Conservation (phyloP, 2,797 vertebrate genomes). For the Brachymystax lenok region DNA sequence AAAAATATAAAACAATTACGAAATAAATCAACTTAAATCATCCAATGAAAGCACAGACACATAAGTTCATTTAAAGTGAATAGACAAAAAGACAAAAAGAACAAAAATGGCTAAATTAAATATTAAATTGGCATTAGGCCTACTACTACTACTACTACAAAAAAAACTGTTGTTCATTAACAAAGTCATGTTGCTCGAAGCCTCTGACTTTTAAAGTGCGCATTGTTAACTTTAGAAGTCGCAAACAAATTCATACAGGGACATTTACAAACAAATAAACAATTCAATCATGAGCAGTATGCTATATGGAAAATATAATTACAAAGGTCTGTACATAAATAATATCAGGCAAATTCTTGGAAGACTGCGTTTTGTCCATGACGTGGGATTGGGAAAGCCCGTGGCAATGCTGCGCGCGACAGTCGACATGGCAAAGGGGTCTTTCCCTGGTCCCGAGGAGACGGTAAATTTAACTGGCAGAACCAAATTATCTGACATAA, state of each 20-base stretch:
- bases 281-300: conserved; percentile 52
- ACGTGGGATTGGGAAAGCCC: conserved; percentile 66
- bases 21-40: conserved; percentile 91
- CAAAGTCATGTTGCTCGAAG: conserved; percentile 59
- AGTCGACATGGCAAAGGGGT: conserved; percentile 71
- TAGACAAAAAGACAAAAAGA: conserved; percentile 61
- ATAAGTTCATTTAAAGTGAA: conserved; percentile 64
- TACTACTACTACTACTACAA: conserved; percentile 36
- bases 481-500: conserved; percentile 64
- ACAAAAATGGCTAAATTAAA: conserved; percentile 86
- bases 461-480: conserved; percentile 70
- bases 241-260: conserved; percentile 60
- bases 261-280: conserved; percentile 42
- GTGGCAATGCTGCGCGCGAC: conserved; percentile 72
- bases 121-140: conserved; percentile 85
- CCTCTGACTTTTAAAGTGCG: conserved; percentile 88
- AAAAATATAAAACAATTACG: conserved; percentile 78
- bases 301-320: conserved; percentile 35
- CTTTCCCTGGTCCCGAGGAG: conserved; percentile 67
- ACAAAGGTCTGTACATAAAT: conserved; percentile 46
- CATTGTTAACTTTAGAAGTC: conserved; percentile 81
- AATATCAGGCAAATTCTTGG: conserved; percentile 53
- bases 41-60: conserved; percentile 79
- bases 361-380: conserved; percentile 74
- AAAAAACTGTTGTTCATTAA: conserved; percentile 47